Evolutionary conservation across 2,113 vertebrate species (phyloP).

Genomic region (Climacteris rufus): DNA sequence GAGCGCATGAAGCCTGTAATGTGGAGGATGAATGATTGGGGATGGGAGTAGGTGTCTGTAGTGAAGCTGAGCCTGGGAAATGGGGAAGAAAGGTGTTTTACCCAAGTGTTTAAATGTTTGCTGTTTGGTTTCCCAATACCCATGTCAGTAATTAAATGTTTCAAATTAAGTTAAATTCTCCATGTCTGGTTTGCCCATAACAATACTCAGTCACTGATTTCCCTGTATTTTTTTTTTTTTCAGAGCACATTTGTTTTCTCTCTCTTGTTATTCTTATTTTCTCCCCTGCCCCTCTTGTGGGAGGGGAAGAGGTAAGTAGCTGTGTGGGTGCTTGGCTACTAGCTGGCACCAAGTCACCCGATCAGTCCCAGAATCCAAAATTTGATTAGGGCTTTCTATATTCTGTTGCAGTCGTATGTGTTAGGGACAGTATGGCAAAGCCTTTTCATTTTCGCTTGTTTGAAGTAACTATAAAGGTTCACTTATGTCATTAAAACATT

Average conservation of each 20-base stretch:
- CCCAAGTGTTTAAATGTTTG: neutral
- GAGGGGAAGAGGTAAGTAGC: neutral
- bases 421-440: neutral
- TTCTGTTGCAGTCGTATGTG: neutral
- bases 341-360: neutral
- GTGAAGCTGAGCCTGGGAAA: neutral
- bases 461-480: neutral
- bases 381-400: neutral
- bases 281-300: neutral
- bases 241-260: accelerated
- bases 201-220: neutral
- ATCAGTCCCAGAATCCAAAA: constrained; percentile 6
- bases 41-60: neutral
- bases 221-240: neutral
- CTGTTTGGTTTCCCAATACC: neutral
- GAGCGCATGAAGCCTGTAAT: neutral
- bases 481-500: neutral
- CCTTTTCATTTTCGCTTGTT: neutral
- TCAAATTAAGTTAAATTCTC: neutral
- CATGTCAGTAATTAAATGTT: neutral
- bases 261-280: neutral
- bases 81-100: neutral
- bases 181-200: neutral
- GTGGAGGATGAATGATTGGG: neutral
- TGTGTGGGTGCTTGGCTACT: neutral